Base-by-base conservation (phyloP, 2,113 vertebrate genomes). In the Antidorcas marsupialis region DNA sequence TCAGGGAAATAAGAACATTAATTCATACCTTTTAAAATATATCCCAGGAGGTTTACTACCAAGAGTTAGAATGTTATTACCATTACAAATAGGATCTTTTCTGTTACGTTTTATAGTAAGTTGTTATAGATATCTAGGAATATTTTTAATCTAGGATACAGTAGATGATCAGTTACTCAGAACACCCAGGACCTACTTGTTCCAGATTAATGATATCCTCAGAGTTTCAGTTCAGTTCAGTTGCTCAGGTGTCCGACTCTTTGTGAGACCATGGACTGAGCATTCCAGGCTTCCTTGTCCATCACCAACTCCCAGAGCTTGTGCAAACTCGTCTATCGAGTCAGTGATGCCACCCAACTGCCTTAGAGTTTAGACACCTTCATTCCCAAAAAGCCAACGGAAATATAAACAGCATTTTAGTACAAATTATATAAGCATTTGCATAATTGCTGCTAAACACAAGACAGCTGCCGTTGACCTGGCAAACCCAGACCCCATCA, bases 11-110 rank as follows among this genome's bases (percentile, higher is more conserved):
- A 78, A 79, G 82, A 96, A 57, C 33, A n/a, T 64, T 57, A 33
- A 93, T 62, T 96, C 25, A 62, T 43, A 83, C 87, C 3, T 97
- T 79, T 82, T 5, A 83, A 87, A 79, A 30, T 62, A 19, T 52
- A 53, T 82, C 88, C 93, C 60, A 45, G 57, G 17, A 67, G 53
- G 39, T 82, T 95, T 97, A 30, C 82, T 87, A 87, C 30, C 57
- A 50, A 19, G 86, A 88, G 57, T 64, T 79, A 93, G 86, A 84
- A 86, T 88, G 93, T 85, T 85, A 92, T 83, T 92, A 86, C 60
- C 43, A 11, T 52, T 17, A 33, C 43, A 53, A 94, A 67, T 43
- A 47, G 62, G 71, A 25, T 71, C 62, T 67, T 95, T 83, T 55
- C 36, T 39, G 64, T 90, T 57, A 33, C 74, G 39, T 91, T 76